A percentile compares a stretch with the other conserved stretches of the same genome.
Evolutionary conservation across 2,888 invertebrate species (phyloP).

Genomic region (Nineta flava): DNA sequence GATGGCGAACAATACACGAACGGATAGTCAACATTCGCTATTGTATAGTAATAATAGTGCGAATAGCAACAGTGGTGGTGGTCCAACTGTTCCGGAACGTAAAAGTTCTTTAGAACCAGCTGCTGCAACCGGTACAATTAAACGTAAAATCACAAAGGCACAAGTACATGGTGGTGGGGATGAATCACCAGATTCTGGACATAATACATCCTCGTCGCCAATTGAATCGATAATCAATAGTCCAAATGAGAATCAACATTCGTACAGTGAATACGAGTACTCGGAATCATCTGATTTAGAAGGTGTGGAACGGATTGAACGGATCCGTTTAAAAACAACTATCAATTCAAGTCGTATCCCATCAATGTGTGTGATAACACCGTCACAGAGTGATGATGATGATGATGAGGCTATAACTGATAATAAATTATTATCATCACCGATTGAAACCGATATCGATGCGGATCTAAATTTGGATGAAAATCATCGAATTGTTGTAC

Average conservation of each 20-base stretch:
- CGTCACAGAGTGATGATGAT: slow-evolving; percentile 76
- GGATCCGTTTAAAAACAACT: slow-evolving; percentile 71
- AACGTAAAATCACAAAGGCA: slow-evolving; percentile 32
- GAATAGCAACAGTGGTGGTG: too few relatives aligned
- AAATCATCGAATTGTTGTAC: slow-evolving; percentile 4
- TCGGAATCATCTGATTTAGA: slow-evolving; percentile 78
- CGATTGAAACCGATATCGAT: slow-evolving; percentile 17
- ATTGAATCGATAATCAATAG: slow-evolving; percentile 54
- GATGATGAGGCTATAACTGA: slow-evolving; percentile 27
- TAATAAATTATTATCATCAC: slow-evolving; percentile 8
- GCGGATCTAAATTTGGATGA: slow-evolving; percentile 14
- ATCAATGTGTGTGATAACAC: slow-evolving; percentile 83
- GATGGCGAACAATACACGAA: slow-evolving; percentile 49
- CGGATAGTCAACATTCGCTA: slow-evolving; percentile 44
- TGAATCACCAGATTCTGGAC: slow-evolving; percentile 66
- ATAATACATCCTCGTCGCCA: slow-evolving; percentile 66
- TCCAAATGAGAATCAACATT: slow-evolving; percentile 44
- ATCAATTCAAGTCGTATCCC: slow-evolving; percentile 79
- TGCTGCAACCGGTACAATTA: slow-evolving; percentile 28
- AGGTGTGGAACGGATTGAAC: slow-evolving; percentile 73
- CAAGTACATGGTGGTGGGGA: slow-evolving; percentile 44
- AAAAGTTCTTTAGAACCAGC: slow-evolving; percentile 52
- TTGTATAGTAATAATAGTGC: slow-evolving; percentile 18
- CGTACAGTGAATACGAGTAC: slow-evolving; percentile 63
- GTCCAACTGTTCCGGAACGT: slow-evolving; percentile 68